Percentiles rank a stretch among this genome's conserved stretches.
These are phyloP conservation scores for Montifringilla adamsi DNA, from an alignment of 2,113 vertebrate genomes.

Conservation along the genomic window DNA sequence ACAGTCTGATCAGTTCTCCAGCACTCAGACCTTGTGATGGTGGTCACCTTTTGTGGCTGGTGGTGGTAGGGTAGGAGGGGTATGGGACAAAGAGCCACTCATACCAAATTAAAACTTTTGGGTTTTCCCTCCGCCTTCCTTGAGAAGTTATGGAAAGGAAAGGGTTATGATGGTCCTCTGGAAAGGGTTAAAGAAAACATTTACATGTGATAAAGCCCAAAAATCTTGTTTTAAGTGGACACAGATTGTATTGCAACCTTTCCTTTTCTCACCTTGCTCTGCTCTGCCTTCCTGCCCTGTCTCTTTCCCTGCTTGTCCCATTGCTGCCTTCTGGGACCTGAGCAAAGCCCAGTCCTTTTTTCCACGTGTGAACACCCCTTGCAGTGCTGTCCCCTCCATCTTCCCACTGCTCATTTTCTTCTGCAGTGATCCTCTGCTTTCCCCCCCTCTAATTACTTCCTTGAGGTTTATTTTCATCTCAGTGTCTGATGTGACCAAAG, in stretches of 20 bases:
- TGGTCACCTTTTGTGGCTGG: background rate
- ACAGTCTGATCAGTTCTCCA: accelerated
- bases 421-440: background rate
- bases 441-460: constrained; percentile 3
- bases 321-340: accelerated
- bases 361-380: accelerated
- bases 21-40: background rate
- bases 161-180: background rate
- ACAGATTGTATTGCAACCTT: background rate
- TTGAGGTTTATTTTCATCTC: constrained; percentile 48
- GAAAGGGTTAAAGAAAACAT: background rate
- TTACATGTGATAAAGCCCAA: background rate
- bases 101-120: background rate
- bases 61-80: background rate
- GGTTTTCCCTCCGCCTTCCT: accelerated
- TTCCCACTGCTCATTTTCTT: background rate
- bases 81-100: background rate
- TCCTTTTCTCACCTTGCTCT: background rate
- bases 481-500: constrained; percentile 27
- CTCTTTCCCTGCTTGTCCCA: background rate
- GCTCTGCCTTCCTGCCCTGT: background rate
- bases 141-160: background rate
- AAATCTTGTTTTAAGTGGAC: background rate
- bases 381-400: background rate
- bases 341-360: background rate